Base-by-base conservation (phyloP, 2,113 vertebrate species). In the Andinoacara biseriatus region DNA sequence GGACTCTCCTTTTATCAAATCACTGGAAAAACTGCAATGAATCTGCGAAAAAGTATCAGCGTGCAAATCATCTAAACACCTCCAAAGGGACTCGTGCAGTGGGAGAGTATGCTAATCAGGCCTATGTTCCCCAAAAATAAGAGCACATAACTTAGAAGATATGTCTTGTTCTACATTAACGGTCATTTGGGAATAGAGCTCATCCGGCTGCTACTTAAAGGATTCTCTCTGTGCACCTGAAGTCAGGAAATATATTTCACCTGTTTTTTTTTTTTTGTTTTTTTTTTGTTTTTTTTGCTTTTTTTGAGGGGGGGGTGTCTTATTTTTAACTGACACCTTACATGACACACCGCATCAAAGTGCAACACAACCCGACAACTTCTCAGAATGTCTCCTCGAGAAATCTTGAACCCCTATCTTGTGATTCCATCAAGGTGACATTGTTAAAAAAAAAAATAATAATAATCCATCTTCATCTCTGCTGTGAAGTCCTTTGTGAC, bases 371-470 rank as follows among this genome's bases (percentile, higher is more conserved):
- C 6, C 9, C 7, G 7, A 17, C 11, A 33, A 15, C 56, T 38
- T 38, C 35, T 38, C 35, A 38, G 35, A 6, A 56, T 26, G 67
- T 85, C 78, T 91, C 67, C 52, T 33, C 1, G 13, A 79, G 58
- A 88, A 88, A 85, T 60, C 86, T 76, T 49, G 54, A 86, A 86
- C 81, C 49, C 69, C 29, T 10, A 10, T 87, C 84, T 75, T 87
- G 49, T 87, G 85, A 91, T 92, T 85, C 79, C 38, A 74, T 84
- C 87, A 91, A 92, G 90, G 92, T 93, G 91, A 92, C 90, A 89
- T 83, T 91, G 89, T 40, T 77, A 62, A 49, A 20, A 31, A 5
- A 62, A 54, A 38, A 22, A 29, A 49, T 15, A 58, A 80, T 77
- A 62, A 33, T 61, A 46, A 17, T 86, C 74, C 59, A 43, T 84